Evolutionary conservation across 2,888 invertebrate species (phyloP).

Genomic region (Vandiemenella viatica): DNA sequence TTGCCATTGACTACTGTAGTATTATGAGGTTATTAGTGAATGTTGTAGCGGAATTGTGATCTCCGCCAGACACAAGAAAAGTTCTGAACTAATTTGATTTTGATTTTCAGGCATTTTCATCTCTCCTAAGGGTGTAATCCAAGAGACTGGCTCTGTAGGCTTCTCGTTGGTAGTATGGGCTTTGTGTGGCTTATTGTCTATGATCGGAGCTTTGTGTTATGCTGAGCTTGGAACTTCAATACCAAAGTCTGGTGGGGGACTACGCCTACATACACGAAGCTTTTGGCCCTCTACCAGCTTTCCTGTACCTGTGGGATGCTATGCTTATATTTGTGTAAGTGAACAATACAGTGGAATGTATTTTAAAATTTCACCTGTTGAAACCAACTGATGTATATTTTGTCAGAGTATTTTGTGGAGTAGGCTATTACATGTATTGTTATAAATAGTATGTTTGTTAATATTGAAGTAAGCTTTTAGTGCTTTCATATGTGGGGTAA

Average conservation of each 20-base stretch:
- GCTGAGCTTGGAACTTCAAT: conserved; percentile 85
- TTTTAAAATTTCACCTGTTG: neutral
- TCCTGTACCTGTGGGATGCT: conserved; percentile 94
- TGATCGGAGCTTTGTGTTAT: conserved; percentile 90
- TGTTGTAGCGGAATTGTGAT: too few relatives aligned
- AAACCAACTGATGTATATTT: neutral
- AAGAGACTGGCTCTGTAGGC: conserved; percentile 80
- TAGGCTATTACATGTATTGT: too few relatives aligned
- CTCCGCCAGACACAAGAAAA: too few relatives aligned
- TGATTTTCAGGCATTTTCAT: conserved; percentile 82
- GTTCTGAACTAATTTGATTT: too few relatives aligned
- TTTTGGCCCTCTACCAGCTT: conserved; percentile 80
- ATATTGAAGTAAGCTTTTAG: too few relatives aligned
- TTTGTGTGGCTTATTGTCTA: conserved; percentile 73
- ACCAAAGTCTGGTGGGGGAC: conserved; percentile 89
- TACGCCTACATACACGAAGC: conserved; percentile 92
- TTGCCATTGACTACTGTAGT: too few relatives aligned
- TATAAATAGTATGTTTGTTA: too few relatives aligned
- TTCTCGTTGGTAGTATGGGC: conserved; percentile 78
- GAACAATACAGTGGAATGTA: too few relatives aligned
- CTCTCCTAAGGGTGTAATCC: conserved; percentile 84
- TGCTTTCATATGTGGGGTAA: too few relatives aligned
- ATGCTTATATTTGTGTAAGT: conserved; percentile 89
- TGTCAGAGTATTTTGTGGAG: too few relatives aligned
- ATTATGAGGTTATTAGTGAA: too few relatives aligned